Evolutionary conservation across 2,113 vertebrate species (phyloP), one percentile per base, ranked within the genome.

Genomic region (Sprattus sprattus): DNA sequence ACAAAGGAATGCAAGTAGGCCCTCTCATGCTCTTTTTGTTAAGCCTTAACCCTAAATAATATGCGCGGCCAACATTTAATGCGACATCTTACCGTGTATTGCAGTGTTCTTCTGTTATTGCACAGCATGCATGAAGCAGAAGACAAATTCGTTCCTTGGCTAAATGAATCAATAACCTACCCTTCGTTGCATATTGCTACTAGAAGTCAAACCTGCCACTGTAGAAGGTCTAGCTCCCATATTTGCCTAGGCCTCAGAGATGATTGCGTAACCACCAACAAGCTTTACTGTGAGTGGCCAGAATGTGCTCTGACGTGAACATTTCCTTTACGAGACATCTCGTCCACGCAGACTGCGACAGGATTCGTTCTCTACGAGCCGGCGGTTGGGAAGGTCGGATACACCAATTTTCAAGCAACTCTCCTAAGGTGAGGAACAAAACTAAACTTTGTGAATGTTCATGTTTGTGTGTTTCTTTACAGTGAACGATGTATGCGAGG

Each of bases 401-500:
- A 83, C 89, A 89, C 87, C 90, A 88, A 89, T 85, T 91, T 89
- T 82, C 18, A 78, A 89, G 64, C 39, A 75, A 28, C 85, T 83
- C 46, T 22, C n/a, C 54, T 60, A n/a, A 82, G 82, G 89, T 89
- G 86, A 87, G 86, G 60, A 67, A 45, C 45, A 64, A 20, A 22
- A 15, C 49, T n/a, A 39, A 57, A 44, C 45, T 44, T 83, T 39
- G 2, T 45, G 22, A 64, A 11, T n/a, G 18, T 44, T 6, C 44
- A 52, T 11, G 25, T 39, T 15, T 78, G 5, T 15, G 15, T 13
- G 10, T 39, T 60, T 60, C 28, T 39, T 78, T 32, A 32, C 11
- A 16, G 11, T 13, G 28, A 15, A 15, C 10, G 67, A 32, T 28
- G 32, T 9, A 75, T 13, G 9, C 13, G 67, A 39, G 13, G 13